A percentile compares a stretch with the other conserved stretches of the same genome.
These are phyloP conservation scores for Strix uralensis DNA, from an alignment of 2,113 vertebrate species.

Conservation along the genomic window DNA sequence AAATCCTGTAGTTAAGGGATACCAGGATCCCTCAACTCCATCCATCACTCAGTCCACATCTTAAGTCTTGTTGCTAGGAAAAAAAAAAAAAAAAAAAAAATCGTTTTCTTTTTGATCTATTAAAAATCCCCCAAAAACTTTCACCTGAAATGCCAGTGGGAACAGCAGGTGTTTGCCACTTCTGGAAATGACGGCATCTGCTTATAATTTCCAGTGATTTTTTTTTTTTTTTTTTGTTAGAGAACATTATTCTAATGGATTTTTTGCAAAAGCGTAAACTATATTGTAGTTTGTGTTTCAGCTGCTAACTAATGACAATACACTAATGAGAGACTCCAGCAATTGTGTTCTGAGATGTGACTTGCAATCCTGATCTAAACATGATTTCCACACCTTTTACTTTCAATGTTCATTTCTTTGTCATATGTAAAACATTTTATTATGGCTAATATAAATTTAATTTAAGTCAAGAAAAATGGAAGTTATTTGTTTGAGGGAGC, in stretches of 20 bases:
- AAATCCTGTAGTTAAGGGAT: not conserved
- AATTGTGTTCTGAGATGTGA: not conserved
- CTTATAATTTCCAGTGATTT: not conserved
- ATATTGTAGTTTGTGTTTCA: not conserved
- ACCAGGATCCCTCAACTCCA: not conserved
- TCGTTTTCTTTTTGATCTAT: not conserved
- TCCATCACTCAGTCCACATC: not conserved
- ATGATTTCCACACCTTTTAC: not conserved
- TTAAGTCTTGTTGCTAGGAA: not conserved
- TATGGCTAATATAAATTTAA: not conserved
- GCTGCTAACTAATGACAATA: constrained; percentile 43
- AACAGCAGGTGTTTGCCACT: not conserved
- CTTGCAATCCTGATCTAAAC: constrained; percentile 25
- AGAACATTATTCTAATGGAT: not conserved
- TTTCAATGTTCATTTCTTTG: not conserved
- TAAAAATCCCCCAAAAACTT: not conserved
- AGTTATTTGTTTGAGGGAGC: not conserved
- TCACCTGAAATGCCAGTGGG: not conserved
- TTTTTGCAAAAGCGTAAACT: not conserved
- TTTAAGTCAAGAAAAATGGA: constrained; percentile 14
- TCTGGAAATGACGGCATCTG: not conserved
- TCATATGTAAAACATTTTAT: not conserved
- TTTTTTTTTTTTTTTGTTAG: not conserved
- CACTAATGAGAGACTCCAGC: not conserved
- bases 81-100: not conserved